phyloP scores from a whole-genome alignment of 2,888 invertebrate species.

The Rotaria sp. region DNA sequence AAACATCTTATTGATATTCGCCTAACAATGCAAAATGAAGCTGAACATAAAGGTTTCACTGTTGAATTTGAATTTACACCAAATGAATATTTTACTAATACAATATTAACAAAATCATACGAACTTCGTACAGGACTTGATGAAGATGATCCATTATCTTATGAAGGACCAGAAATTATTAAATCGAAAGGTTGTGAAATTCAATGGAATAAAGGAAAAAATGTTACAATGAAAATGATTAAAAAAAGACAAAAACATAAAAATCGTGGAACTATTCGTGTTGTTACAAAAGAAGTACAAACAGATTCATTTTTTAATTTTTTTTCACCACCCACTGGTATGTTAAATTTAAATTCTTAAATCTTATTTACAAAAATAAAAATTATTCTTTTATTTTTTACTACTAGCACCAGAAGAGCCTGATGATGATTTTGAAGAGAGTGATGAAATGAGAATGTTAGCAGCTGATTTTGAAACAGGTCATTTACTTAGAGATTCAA shows the following conservation, averaged over 20 bases:
- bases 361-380: too few species aligned
- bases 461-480: constrained; percentile 96
- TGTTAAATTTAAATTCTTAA: too few species aligned
- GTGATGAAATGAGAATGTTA: constrained; percentile 54
- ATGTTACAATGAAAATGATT: constrained; percentile 87
- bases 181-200: constrained; percentile 79
- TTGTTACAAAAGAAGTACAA: constrained; percentile 84
- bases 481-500: constrained; percentile 88
- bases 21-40: constrained; percentile 26
- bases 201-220: constrained; percentile 94
- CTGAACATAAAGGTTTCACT: constrained; percentile 59
- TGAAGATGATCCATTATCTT: constrained; percentile 73
- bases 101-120: constrained; percentile 76
- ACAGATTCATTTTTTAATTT: constrained; percentile 99
- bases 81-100: constrained; percentile 77
- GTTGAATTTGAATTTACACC: constrained; percentile 79
- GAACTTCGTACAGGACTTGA: constrained; percentile 76
- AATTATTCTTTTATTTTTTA: constrained; percentile 53
- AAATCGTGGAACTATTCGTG: constrained; percentile 80
- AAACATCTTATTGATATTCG: constrained; percentile 68
- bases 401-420: neutral
- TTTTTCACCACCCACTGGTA: constrained; percentile 64
- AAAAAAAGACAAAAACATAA: constrained; percentile 98
- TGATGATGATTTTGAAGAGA: neutral
- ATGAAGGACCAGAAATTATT: constrained; percentile 81